Percentiles rank a stretch among this genome's conserved stretches.
Evolutionary conservation across 2,797 vertebrate species (phyloP).

Genomic region (Cuculus canorus): DNA sequence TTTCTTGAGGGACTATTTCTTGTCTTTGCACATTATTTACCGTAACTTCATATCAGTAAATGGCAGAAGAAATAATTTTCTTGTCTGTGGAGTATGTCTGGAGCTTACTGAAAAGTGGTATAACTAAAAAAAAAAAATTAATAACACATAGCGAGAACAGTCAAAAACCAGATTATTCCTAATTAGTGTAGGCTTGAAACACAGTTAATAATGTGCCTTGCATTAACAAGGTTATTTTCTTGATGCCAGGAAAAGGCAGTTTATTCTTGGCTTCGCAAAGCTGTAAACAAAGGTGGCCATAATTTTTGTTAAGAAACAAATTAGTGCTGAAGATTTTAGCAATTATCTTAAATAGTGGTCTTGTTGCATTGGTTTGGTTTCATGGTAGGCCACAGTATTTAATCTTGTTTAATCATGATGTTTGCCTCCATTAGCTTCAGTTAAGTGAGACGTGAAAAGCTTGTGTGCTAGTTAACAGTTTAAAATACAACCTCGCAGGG

Average conservation of each 20-base stretch:
- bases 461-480: background rate
- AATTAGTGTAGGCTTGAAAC: background rate
- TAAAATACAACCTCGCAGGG: background rate
- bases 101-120: background rate
- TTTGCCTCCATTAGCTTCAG: background rate
- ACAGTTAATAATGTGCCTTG: background rate
- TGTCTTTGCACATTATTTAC: background rate
- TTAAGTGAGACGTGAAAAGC: background rate
- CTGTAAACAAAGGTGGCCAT: background rate
- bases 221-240: background rate
- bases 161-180: background rate
- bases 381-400: background rate
- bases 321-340: background rate
- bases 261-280: constrained; percentile 29
- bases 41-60: background rate
- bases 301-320: background rate
- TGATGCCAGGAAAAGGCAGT: background rate
- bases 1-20: background rate
- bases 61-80: background rate
- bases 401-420: background rate
- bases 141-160: background rate
- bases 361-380: background rate
- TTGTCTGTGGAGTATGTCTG: background rate
- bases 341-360: background rate
- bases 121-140: background rate